phyloP scores from a whole-genome alignment of 2,888 invertebrate species.

The Selenia dentaria region DNA sequence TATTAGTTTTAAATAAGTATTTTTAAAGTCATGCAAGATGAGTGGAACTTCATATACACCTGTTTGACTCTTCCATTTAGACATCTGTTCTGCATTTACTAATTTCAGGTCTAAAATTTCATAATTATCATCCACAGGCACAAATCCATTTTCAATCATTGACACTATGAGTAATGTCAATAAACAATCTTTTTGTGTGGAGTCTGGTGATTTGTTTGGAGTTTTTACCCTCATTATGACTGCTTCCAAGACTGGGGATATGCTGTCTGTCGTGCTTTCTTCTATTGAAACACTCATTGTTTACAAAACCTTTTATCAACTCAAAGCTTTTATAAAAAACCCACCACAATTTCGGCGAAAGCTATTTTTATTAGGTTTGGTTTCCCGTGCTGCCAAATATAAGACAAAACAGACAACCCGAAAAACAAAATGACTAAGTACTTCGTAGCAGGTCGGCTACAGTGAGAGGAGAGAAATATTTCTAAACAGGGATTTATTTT shows the following conservation, averaged over 20 bases:
- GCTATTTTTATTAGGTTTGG: too few relatives aligned
- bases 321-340: background rate
- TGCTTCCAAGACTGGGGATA: constrained; percentile 54
- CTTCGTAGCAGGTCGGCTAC: too few relatives aligned
- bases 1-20: constrained; percentile 55
- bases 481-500: too few relatives aligned
- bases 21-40: constrained; percentile 55
- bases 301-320: background rate
- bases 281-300: constrained; percentile 56
- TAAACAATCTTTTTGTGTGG: constrained; percentile 64
- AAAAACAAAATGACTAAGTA: too few relatives aligned
- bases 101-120: constrained; percentile 38
- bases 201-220: constrained; percentile 49
- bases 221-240: constrained; percentile 48
- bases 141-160: constrained; percentile 71
- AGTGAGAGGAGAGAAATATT: too few relatives aligned
- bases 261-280: constrained; percentile 62
- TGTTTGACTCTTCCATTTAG: constrained; percentile 50
- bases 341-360: too few relatives aligned
- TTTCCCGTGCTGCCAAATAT: too few relatives aligned
- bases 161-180: constrained; percentile 61
- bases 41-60: constrained; percentile 59
- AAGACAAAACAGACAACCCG: too few relatives aligned
- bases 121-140: constrained; percentile 43
- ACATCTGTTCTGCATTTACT: constrained; percentile 46